Conservation (phyloP, 2,113 vertebrate species). For the Nesoenas mayeri region DNA sequence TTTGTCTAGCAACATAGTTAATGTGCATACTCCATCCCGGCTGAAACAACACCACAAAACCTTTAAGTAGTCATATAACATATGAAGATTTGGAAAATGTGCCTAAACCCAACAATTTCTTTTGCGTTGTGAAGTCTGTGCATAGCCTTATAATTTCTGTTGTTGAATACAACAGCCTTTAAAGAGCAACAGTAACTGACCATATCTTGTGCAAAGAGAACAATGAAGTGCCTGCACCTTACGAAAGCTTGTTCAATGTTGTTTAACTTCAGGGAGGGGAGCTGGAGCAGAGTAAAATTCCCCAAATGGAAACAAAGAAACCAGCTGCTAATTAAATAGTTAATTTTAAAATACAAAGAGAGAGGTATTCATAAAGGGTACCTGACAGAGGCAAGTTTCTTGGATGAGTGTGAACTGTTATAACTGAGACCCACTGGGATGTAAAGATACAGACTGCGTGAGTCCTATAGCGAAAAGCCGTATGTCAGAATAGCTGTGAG, state of each 20-base stretch:
- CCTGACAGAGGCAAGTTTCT: background rate
- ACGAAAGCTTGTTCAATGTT: background rate
- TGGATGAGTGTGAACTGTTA: background rate
- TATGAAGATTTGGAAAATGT: background rate
- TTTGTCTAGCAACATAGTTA: background rate
- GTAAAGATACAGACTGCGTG: background rate
- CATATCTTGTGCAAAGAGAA: background rate
- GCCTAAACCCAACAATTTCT: background rate
- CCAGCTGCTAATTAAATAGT: background rate
- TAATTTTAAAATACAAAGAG: background rate
- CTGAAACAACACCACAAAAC: background rate
- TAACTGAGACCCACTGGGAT: background rate
- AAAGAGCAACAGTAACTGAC: background rate
- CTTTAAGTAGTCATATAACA: background rate
- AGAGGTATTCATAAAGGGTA: background rate
- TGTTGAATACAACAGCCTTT: background rate
- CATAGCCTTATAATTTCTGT: background rate
- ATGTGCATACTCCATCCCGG: fast-evolving
- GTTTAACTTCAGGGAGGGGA: slow-evolving; percentile 23
- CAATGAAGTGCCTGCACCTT: background rate
- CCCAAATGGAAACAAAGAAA: background rate
- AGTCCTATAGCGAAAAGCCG: background rate
- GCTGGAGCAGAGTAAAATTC: background rate
- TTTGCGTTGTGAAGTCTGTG: background rate
- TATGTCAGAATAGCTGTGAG: background rate